phyloP scores from a whole-genome alignment of 2,797 vertebrate species.

The Sus cebifrons region DNA sequence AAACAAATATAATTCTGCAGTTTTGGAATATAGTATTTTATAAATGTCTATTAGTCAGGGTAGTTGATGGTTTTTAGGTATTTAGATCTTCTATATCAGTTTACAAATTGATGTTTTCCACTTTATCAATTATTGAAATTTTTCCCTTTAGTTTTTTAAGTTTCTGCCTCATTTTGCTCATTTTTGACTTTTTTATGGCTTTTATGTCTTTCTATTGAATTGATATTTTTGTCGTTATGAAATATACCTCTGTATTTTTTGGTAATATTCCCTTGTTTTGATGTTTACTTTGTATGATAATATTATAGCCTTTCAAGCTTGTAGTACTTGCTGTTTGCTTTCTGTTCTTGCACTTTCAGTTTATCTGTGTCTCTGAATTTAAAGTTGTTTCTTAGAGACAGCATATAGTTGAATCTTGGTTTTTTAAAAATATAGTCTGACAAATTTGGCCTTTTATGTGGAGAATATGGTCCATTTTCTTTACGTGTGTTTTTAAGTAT shows the following conservation, averaged over 20 bases:
- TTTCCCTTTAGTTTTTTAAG: neutral
- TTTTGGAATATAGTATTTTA: neutral
- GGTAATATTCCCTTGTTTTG: neutral
- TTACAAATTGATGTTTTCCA: neutral
- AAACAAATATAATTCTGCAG: neutral
- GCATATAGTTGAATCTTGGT: neutral
- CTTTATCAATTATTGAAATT: neutral
- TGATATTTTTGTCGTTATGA: neutral
- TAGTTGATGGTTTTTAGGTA: neutral
- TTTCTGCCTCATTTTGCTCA: constrained; percentile 16
- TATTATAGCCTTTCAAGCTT: neutral
- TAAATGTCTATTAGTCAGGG: neutral
- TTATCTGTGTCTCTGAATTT: constrained; percentile 14
- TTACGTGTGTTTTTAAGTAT: neutral
- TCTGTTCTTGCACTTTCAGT: neutral
- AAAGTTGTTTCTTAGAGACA: constrained; percentile 32
- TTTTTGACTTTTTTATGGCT: neutral
- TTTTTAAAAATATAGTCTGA: neutral
- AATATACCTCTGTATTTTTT: neutral
- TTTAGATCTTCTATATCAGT: neutral
- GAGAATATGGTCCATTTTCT: neutral
- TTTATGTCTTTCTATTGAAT: neutral
- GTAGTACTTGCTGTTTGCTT: neutral
- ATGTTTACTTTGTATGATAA: neutral
- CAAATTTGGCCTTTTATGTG: neutral